phyloP scores from a whole-genome alignment of 1,140 invertebrate genomes.

The Melipona quadrifasciata region DNA sequence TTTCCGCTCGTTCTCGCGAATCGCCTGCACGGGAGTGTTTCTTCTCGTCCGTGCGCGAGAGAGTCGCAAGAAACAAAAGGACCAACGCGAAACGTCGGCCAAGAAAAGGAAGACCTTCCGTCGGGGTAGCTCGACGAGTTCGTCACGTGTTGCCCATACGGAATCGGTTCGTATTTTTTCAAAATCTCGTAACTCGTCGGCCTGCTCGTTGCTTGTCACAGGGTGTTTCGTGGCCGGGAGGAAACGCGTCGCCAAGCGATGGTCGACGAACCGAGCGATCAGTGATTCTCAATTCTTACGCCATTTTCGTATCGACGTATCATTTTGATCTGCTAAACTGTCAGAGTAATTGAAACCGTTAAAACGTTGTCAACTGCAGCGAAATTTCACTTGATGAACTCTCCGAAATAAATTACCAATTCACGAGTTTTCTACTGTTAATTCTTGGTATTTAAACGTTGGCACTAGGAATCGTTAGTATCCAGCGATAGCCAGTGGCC shows the following conservation, averaged over 20 bases:
- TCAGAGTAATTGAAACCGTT: no score
- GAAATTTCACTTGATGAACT: no score
- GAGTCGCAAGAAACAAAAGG: neutral
- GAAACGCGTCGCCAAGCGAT: neutral
- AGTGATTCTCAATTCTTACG: conserved; percentile 27
- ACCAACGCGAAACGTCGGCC: neutral
- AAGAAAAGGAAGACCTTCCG: neutral
- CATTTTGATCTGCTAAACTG: no score
- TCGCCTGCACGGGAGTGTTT: no score
- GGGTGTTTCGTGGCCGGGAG: neutral
- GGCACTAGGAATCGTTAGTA: no score
- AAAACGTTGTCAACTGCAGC: no score
- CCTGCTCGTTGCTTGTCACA: neutral
- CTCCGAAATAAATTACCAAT: no score
- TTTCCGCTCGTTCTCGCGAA: no score
- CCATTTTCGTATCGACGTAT: neutral
- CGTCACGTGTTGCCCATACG: conserved; percentile 45
- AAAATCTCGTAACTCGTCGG: conserved; percentile 11
- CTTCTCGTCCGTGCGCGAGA: neutral
- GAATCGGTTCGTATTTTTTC: conserved; percentile 23
- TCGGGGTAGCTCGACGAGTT: conserved; percentile 10
- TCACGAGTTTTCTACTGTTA: no score
- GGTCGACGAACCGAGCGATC: neutral
- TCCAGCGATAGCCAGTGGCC: no score
- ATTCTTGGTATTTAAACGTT: no score